Evolutionary conservation across 2,113 vertebrate species (phyloP), one percentile per base, ranked within the genome.

Genomic region (Cyphomyrus discorhynchus): DNA sequence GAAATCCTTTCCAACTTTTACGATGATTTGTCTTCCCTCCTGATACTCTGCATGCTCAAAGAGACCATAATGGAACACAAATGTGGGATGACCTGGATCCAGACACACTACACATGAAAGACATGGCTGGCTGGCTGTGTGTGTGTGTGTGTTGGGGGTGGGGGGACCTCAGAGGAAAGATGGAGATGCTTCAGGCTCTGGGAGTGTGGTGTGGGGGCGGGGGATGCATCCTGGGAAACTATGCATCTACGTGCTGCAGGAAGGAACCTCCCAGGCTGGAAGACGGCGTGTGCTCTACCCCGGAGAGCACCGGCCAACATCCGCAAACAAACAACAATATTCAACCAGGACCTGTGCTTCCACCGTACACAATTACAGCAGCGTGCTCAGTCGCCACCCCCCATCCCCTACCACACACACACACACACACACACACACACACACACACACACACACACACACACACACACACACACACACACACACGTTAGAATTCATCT

Each of bases 221-320:
- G 91, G 89, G 89, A 88, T 19, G 4, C 35, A 93, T 77, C 92
- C 93, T 94, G 95, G 93, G 94, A 96, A 96, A 95, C 85, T 45
- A 92, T 93, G 91, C 92, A 92, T 93, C 93, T 95, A 93, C 94
- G 94, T 96, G 96, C 93, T 31, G 90, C 94, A 95, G 95, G 93
- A 95, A 96, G 93, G 93, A 90, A 92, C 90, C 94, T 92, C 58
- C 90, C 46, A 1, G 92, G 93, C 91, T 31, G 1, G 87, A 11
- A 77, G 88, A 88, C 91, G 89, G 90, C 90, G 88, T 89, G 66
- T 56, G 89, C 90, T 86, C 53, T 88, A 89, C 91, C 27, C 11
- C 39, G 90, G 88, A 89, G 70, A 46, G 85, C 87, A 39, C 52
- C 31, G 49, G 85, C 85, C 50, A n/a, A 53, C 47, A 53, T 89